phyloP scores from a whole-genome alignment of 2,888 invertebrate species.

The Cyclophora albipunctata region DNA sequence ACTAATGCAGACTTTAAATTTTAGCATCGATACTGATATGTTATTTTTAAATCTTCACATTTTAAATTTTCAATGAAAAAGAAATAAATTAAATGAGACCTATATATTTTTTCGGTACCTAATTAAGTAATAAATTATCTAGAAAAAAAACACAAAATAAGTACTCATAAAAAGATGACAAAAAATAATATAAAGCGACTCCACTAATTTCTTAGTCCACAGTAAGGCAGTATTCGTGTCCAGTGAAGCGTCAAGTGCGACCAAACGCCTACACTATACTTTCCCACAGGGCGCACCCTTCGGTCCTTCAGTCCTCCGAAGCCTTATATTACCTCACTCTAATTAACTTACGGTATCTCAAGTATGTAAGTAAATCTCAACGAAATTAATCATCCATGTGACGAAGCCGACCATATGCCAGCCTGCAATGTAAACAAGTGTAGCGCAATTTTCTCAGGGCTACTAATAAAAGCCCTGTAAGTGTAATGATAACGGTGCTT shows the following conservation, averaged over 20 bases:
- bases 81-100: too few species aligned
- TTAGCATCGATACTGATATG: too few species aligned
- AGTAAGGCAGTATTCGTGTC: conserved; percentile 57
- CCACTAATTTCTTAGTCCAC: conserved; percentile 25
- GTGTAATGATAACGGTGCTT: conserved; percentile 7
- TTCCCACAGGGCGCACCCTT: conserved; percentile 51
- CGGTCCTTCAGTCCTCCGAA: conserved; percentile 28
- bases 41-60: too few species aligned
- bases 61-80: too few species aligned
- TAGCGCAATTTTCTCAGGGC: too few species aligned
- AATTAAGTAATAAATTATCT: too few species aligned
- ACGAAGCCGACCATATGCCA: too few species aligned
- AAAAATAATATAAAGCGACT: conserved; percentile 17
- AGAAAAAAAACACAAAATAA: too few species aligned
- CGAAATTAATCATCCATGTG: neutral
- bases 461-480: conserved; percentile 2
- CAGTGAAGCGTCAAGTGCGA: conserved; percentile 62
- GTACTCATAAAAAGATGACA: too few species aligned
- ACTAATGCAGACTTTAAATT: too few species aligned
- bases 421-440: neutral
- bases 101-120: too few species aligned
- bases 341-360: conserved; percentile 30
- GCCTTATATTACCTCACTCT: conserved; percentile 38
- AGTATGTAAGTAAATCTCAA: conserved; percentile 21
- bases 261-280: conserved; percentile 47